These are phyloP conservation scores for Epinotia bilunana DNA, from an alignment of 2,888 invertebrate species.

Conservation along the genomic window DNA sequence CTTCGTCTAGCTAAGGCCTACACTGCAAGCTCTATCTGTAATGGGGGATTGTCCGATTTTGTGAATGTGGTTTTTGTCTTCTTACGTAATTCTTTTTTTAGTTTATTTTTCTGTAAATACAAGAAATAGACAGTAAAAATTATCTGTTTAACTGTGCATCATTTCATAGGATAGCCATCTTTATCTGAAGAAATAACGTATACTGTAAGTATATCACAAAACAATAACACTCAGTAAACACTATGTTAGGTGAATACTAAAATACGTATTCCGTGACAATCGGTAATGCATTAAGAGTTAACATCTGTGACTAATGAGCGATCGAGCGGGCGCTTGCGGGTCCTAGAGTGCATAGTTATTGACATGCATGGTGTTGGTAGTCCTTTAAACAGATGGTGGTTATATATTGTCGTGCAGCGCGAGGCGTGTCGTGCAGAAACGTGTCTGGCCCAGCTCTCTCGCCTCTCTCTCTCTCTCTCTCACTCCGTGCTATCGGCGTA, in stretches of 20 bases:
- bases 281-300: constrained; percentile 65
- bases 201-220: constrained; percentile 85
- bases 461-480: too few relatives aligned
- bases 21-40: constrained; percentile 16
- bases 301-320: constrained; percentile 69
- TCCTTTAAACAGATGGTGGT: constrained; percentile 76
- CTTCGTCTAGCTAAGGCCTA: constrained; percentile 31
- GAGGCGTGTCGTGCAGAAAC: constrained; percentile 67
- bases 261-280: constrained; percentile 65
- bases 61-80: constrained; percentile 57
- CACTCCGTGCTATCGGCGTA: too few relatives aligned
- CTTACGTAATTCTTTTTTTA: constrained; percentile 66
- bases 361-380: constrained; percentile 79
- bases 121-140: constrained; percentile 87
- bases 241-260: constrained; percentile 81
- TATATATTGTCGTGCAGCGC: constrained; percentile 61
- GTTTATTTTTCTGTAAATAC: constrained; percentile 80
- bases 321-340: constrained; percentile 60
- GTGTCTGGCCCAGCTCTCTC: constrained; percentile 45
- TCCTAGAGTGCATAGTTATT: constrained; percentile 67
- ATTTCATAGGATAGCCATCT: constrained; percentile 89
- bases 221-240: constrained; percentile 83
- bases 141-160: constrained; percentile 91
- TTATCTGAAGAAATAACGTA: constrained; percentile 84
- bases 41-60: constrained; percentile 48